phyloP scores from a whole-genome alignment of 1,140 invertebrate species.

The Rhizoglyphus robini region DNA sequence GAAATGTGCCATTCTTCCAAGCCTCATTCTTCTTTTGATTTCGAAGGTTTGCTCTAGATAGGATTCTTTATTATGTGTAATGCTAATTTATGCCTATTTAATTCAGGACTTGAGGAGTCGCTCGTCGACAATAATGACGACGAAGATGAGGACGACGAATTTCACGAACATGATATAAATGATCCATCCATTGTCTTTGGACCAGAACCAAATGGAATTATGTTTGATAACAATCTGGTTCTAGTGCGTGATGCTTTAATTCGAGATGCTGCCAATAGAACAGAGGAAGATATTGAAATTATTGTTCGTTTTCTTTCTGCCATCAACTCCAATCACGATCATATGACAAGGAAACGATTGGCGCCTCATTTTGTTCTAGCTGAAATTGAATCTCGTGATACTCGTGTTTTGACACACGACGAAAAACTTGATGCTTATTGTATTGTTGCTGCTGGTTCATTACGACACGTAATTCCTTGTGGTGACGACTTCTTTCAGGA shows the following conservation, averaged over 20 bases:
- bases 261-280: slow-evolving; percentile 2
- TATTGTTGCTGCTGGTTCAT: slow-evolving; percentile 14
- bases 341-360: slow-evolving; percentile 1
- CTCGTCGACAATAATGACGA: slow-evolving; percentile 9
- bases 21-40: slow-evolving; percentile 2
- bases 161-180: neutral
- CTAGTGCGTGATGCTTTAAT: slow-evolving; percentile 15
- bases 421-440: slow-evolving; percentile 18
- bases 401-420: slow-evolving; percentile 14
- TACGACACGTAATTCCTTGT: slow-evolving; percentile 17
- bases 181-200: neutral
- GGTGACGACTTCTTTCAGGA: neutral
- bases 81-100: neutral
- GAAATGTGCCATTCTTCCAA: slow-evolving; percentile 8
- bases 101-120: slow-evolving; percentile 16
- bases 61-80: neutral
- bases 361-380: slow-evolving; percentile 16
- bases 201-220: neutral
- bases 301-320: slow-evolving; percentile 2
- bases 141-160: neutral
- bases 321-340: slow-evolving; percentile 12
- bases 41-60: slow-evolving; percentile 10
- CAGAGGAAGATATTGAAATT: slow-evolving; percentile 16
- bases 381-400: slow-evolving; percentile 19
- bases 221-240: neutral